A percentile compares a stretch with the other conserved stretches of the same genome.
phyloP scores from a whole-genome alignment of 2,797 vertebrate species.

The Cyclopterus lumpus region DNA sequence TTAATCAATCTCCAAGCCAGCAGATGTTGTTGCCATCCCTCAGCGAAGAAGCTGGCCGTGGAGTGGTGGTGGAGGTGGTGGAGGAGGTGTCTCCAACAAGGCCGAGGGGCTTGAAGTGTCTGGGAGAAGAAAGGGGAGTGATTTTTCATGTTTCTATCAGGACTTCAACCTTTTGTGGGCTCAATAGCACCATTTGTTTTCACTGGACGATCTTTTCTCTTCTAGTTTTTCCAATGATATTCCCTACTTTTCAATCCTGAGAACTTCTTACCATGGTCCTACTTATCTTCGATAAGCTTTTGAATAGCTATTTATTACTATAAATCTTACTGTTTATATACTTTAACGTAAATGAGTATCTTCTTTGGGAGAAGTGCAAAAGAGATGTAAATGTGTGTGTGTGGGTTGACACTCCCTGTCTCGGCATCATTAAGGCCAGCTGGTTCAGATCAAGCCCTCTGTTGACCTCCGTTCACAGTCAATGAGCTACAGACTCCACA shows the following conservation, averaged over 20 bases:
- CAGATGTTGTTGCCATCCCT: constrained; percentile 78
- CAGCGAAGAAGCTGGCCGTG: constrained; percentile 61
- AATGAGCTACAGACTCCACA: constrained; percentile 59
- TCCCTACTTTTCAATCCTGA: neutral
- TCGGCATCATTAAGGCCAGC: constrained; percentile 68
- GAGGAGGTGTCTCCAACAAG: constrained; percentile 66
- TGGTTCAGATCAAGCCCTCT: constrained; percentile 67
- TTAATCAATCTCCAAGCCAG: constrained; percentile 80
- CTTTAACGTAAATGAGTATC: neutral
- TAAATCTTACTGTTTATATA: neutral
- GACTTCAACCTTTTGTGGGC: constrained; percentile 44
- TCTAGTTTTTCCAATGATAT: neutral
- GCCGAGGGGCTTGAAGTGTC: constrained; percentile 60
- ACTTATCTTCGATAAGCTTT: neutral
- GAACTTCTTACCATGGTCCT: neutral
- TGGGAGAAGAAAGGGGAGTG: constrained; percentile 48
- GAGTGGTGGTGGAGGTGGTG: constrained; percentile 50
- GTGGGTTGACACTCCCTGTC: constrained; percentile 31
- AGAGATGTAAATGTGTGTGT: constrained; percentile 47
- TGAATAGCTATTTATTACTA: neutral
- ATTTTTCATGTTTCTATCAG: constrained; percentile 66
- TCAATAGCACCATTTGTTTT: constrained; percentile 22
- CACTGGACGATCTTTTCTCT: constrained; percentile 13
- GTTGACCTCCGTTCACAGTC: constrained; percentile 69
- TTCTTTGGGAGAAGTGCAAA: constrained; percentile 15